Evolutionary conservation across 2,888 invertebrate species (phyloP), one percentile per base, ranked within the genome.

Genomic region (Stictocephala bisonia): DNA sequence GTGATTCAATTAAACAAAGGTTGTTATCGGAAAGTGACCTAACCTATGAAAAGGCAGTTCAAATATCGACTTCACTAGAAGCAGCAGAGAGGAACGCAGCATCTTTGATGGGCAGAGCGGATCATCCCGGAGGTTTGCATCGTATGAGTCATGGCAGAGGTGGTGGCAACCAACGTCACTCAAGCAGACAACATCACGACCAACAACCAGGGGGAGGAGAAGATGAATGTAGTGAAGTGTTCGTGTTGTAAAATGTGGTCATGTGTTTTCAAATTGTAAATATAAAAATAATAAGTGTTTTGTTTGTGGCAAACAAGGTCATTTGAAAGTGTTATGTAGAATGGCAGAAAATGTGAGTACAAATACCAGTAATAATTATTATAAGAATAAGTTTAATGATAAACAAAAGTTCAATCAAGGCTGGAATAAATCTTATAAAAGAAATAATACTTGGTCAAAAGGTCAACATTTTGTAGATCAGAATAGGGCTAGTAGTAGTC

Each of bases 21-120:
- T 22, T 71, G 4, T 58, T 71, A 26, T 15, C 58, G 3, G 48
- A 56, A 13, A 13, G 15, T 11, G 41, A 66, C 44, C 27, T 72
- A 53, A 72, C 72, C 15, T 72, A 40, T 35, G 67, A 67, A 2
- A 66, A 51, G 26, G 72, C 67, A 11, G 67, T 72, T 20, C 53
- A 67, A 24, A n/a, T 71, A 27, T 15, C 24, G 6, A 7, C 56
- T n/a, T 26, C 71, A 27, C 1, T 71, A 15, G 71, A 71, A 24
- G 27, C 24, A 24, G 71, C 71, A 18, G 58, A 56, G 29, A 56
- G 24, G 13, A 27, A 71, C 24, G 71, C 58, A 15, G 56, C 18
- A 40, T 13, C 13, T 3, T 18, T 44, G 31, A 26, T 0, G 9
- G n/a, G n/a, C n/a, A n/a, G n/a, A n/a, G n/a, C n/a, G n/a, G n/a